Conservation (phyloP, 2,797 vertebrate species). For the Falco novaeseelandiae region DNA sequence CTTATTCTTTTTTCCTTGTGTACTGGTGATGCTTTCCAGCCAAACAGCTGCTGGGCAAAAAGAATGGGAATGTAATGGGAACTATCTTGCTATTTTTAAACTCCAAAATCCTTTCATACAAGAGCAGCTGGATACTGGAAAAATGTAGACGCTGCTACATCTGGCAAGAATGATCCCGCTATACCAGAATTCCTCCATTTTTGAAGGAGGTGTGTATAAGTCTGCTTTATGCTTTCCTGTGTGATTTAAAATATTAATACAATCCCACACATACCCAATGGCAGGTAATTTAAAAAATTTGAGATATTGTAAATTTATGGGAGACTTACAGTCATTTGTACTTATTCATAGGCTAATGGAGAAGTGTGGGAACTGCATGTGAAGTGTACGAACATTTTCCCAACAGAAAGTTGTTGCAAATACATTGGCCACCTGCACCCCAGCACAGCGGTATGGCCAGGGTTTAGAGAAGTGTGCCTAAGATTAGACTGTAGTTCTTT, state of each 20-base stretch:
- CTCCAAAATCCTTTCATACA: not conserved
- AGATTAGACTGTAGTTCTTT: not conserved
- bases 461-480: not conserved
- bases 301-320: not conserved
- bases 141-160: not conserved
- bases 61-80: not conserved
- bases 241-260: not conserved
- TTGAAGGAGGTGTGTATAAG: not conserved
- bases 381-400: not conserved
- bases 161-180: not conserved
- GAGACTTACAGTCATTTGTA: not conserved
- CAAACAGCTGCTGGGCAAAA: not conserved
- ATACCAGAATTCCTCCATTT: not conserved
- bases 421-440: not conserved
- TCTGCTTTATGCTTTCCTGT: not conserved
- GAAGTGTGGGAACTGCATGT: not conserved
- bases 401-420: not conserved
- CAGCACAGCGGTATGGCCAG: not conserved
- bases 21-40: not conserved
- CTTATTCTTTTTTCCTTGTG: not conserved
- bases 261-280: not conserved
- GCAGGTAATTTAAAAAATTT: not conserved
- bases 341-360: not conserved
- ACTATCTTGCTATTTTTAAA: not conserved
- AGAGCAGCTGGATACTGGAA: not conserved